Conservation (phyloP, 2,797 vertebrate genomes). For the Myotis pilosus region DNA sequence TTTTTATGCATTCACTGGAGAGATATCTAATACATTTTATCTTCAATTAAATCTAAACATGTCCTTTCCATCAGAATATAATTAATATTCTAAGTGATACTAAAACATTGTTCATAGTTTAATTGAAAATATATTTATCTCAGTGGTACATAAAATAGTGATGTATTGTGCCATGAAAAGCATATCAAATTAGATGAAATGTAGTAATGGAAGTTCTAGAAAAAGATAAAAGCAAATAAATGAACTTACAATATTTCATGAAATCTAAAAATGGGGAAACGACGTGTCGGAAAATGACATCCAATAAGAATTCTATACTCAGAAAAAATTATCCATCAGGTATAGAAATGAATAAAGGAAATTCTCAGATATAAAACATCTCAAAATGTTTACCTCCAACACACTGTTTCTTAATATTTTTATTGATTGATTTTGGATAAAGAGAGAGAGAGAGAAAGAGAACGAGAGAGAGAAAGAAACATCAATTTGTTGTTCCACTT, state of each 20-base stretch:
- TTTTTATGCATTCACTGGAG: not conserved
- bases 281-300: not conserved
- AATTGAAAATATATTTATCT: not conserved
- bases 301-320: not conserved
- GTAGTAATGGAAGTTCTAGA: not conserved
- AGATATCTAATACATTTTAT: not conserved
- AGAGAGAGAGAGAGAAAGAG: not conserved
- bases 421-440: not conserved
- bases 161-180: not conserved
- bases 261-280: not conserved
- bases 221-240: conserved; percentile 20
- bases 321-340: not conserved
- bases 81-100: conserved; percentile 9
- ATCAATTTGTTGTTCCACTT: not conserved
- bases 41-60: not conserved
- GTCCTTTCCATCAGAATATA: conserved; percentile 33
- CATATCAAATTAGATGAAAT: not conserved
- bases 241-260: not conserved
- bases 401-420: not conserved
- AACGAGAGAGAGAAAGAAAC: not conserved
- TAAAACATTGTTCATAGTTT: not conserved
- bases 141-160: conserved; percentile 21
- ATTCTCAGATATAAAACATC: not conserved
- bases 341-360: conserved; percentile 13
- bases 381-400: not conserved